A percentile compares a stretch with the other conserved stretches of the same genome.
phyloP scores from a whole-genome alignment of 2,888 invertebrate species.

The Empis livida region DNA sequence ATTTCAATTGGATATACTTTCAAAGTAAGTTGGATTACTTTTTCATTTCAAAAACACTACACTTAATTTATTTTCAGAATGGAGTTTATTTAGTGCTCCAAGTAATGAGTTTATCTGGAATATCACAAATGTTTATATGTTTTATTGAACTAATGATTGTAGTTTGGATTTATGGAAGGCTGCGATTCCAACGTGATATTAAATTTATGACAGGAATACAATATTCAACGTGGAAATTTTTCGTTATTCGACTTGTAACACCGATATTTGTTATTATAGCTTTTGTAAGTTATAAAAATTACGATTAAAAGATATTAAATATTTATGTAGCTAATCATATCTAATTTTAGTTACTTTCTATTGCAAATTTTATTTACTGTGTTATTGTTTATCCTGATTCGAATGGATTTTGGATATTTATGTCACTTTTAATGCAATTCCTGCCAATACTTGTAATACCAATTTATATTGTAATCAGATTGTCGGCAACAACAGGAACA shows the following conservation, averaged over 20 bases:
- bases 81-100: background rate
- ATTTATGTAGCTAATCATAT: too few relatives aligned
- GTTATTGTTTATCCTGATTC: too few relatives aligned
- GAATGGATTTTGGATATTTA: background rate
- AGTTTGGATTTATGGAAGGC: conserved; percentile 13
- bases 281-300: too few relatives aligned
- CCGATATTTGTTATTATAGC: conserved; percentile 45
- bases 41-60: too few relatives aligned
- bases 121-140: conserved; percentile 65
- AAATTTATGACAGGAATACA: conserved; percentile 9
- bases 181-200: conserved; percentile 13
- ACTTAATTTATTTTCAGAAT: background rate
- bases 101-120: background rate
- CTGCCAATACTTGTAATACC: conserved; percentile 25
- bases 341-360: too few relatives aligned
- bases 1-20: conserved; percentile 13
- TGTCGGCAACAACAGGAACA: conserved; percentile 21
- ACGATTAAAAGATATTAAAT: too few relatives aligned
- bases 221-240: conserved; percentile 10
- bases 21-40: conserved; percentile 27
- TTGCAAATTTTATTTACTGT: too few relatives aligned
- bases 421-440: conserved; percentile 15
- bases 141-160: conserved; percentile 17
- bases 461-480: conserved; percentile 20
- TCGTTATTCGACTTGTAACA: conserved; percentile 50